Evolutionary conservation across 2,888 invertebrate species (phyloP).

Genomic region (Baccha elongata): DNA sequence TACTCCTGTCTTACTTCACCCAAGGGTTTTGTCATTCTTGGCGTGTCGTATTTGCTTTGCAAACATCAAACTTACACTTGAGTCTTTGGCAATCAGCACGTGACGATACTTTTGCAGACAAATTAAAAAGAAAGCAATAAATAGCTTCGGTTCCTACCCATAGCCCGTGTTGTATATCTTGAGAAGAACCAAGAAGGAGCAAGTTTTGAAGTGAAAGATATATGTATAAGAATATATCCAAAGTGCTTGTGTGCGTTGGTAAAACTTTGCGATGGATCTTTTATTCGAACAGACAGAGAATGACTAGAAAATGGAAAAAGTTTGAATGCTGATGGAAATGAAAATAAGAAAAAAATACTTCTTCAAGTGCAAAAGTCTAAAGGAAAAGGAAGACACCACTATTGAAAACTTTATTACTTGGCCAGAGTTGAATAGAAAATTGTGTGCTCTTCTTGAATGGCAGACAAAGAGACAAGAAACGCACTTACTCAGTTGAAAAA

Average conservation of each 20-base stretch:
- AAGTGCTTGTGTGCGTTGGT: background rate
- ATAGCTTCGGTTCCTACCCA: background rate
- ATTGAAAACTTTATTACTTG: conserved; percentile 30
- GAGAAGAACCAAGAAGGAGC: background rate
- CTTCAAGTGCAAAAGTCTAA: conserved; percentile 6
- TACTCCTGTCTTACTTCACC: too few species aligned
- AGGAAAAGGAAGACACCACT: background rate
- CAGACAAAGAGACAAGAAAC: background rate
- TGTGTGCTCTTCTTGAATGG: conserved; percentile 7
- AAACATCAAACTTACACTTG: conserved; percentile 32
- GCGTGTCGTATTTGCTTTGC: conserved; percentile 15
- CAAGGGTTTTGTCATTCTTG: conserved; percentile 10
- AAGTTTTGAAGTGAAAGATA: background rate
- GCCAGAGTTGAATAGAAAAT: conserved; percentile 16
- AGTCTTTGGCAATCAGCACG: conserved; percentile 16
- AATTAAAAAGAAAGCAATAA: background rate
- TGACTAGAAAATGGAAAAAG: conserved; percentile 28
- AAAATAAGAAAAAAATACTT: background rate
- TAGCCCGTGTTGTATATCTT: background rate
- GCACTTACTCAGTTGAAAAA: conserved; percentile 2
- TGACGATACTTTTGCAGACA: conserved; percentile 3
- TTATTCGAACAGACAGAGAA: conserved; percentile 4
- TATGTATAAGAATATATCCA: background rate
- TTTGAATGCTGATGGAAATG: background rate
- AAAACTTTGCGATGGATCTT: conserved; percentile 11